Conservation (phyloP, 2,113 vertebrate genomes). For the Lophochroa leadbeateri region DNA sequence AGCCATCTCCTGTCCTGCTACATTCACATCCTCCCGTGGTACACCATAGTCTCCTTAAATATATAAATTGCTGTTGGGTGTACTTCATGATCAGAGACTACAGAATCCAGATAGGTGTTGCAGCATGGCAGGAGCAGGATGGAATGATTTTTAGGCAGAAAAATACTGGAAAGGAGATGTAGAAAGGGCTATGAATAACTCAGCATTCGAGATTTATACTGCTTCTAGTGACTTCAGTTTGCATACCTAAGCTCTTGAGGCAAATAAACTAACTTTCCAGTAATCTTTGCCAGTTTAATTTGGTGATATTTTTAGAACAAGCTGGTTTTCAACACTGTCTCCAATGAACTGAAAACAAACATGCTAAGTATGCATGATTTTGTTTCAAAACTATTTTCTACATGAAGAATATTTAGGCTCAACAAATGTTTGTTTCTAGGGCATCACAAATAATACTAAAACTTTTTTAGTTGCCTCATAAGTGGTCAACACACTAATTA, state of each 20-base stretch:
- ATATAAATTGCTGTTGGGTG: neutral
- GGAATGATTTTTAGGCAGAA: neutral
- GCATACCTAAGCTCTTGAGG: neutral
- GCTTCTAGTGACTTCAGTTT: neutral
- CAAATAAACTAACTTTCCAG: neutral
- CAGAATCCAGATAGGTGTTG: neutral
- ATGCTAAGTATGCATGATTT: neutral
- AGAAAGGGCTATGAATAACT: neutral
- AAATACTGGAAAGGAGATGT: neutral
- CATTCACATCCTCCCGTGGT: neutral
- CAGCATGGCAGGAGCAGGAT: slow-evolving; percentile 37
- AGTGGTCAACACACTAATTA: neutral
- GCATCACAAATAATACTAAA: neutral
- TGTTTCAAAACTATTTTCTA: neutral
- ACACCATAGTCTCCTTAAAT: neutral
- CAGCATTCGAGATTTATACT: neutral
- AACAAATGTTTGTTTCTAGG: neutral
- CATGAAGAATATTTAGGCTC: neutral
- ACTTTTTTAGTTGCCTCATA: neutral
- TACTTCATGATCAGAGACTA: neutral
- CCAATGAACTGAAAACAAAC: neutral
- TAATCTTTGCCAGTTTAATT: neutral
- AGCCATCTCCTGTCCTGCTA: neutral
- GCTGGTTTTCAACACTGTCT: neutral
- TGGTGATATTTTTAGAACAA: slow-evolving; percentile 13